Conservation (phyloP, 2,797 vertebrate genomes). For the Dromococcyx pavoninus region DNA sequence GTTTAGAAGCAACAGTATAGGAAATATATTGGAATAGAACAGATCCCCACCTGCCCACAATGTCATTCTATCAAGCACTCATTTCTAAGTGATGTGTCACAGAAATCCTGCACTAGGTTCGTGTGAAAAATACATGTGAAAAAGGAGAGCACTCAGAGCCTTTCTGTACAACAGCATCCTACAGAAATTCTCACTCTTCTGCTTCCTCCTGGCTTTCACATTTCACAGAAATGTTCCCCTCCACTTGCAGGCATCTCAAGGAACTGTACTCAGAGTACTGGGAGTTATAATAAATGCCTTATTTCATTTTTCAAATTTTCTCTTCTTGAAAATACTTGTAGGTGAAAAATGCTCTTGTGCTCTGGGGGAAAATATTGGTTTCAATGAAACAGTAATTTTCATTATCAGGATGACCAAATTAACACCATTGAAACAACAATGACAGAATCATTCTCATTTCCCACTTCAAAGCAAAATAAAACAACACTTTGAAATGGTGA, state of each 20-base stretch:
- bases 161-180: conserved; percentile 50
- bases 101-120: conserved; percentile 23
- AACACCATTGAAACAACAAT: conserved; percentile 22
- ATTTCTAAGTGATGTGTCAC: conserved; percentile 16
- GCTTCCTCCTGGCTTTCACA: conserved; percentile 12
- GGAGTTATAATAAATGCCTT: neutral
- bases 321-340: neutral
- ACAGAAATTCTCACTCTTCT: conserved; percentile 40
- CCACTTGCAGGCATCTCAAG: neutral
- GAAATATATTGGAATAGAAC: conserved; percentile 47
- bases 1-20: conserved; percentile 46
- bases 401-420: conserved; percentile 34
- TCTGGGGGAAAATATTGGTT: neutral
- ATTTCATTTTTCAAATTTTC: neutral
- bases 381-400: conserved; percentile 19
- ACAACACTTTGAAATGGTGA: conserved; percentile 20
- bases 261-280: neutral
- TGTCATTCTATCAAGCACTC: neutral
- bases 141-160: neutral
- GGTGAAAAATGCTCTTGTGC: neutral
- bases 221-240: neutral
- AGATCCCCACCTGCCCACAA: conserved; percentile 59
- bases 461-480: conserved; percentile 33
- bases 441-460: neutral
- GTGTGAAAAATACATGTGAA: conserved; percentile 35